A percentile compares a stretch with the other conserved stretches of the same genome.
phyloP scores from a whole-genome alignment of 1,140 invertebrate species.

The Lerema accius region DNA sequence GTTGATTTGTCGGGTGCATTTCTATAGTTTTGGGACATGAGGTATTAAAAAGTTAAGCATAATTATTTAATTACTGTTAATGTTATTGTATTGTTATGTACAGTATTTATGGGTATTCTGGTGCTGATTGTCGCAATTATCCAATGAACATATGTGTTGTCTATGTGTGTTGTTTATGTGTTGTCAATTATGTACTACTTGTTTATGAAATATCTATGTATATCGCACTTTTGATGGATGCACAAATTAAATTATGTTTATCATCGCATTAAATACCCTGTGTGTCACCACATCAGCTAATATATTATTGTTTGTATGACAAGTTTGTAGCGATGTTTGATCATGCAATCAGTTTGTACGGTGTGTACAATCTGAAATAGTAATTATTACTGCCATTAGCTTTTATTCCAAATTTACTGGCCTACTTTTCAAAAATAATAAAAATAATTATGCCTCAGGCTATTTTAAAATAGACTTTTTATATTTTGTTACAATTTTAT shows the following conservation, averaged over 20 bases:
- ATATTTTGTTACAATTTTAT: not conserved
- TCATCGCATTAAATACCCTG: too few relatives aligned
- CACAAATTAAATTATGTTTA: not conserved
- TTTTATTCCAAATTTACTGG: not conserved
- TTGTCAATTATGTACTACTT: constrained; percentile 3
- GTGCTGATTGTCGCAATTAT: constrained; percentile 2
- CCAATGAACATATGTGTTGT: not conserved
- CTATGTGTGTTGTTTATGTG: too few relatives aligned
- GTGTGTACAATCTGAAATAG: not conserved
- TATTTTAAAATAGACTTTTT: not conserved
- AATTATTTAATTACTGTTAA: not conserved
- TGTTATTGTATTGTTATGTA: not conserved
- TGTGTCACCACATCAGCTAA: too few relatives aligned
- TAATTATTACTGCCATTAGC: not conserved
- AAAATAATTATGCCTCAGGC: not conserved
- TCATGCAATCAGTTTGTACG: not conserved
- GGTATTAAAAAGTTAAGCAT: constrained; percentile 2
- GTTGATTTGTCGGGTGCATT: not conserved
- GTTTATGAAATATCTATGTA: not conserved
- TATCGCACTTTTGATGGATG: not conserved
- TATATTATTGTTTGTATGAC: too few relatives aligned
- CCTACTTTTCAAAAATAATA: not conserved
- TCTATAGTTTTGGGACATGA: constrained; percentile 7
- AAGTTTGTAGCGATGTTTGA: too few relatives aligned
- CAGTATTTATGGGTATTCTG: constrained; percentile 4